A percentile compares a stretch with the other conserved stretches of the same genome.
Evolutionary conservation across 2,797 vertebrate species (phyloP).

Genomic region (Antennarius maculatus): DNA sequence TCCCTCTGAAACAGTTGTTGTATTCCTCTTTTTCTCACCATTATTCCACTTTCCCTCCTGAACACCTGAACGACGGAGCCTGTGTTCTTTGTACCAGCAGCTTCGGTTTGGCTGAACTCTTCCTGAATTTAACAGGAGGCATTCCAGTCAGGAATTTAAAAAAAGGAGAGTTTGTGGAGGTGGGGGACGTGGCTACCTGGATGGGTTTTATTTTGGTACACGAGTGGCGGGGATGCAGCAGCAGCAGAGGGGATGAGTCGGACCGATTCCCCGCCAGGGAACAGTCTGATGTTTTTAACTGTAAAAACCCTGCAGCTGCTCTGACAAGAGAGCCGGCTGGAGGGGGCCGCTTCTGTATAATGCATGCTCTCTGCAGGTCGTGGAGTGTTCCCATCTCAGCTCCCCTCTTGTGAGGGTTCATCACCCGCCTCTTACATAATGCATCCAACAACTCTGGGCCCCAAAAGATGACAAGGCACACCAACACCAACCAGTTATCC

Average conservation of each 20-base stretch:
- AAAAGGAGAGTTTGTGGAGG: slow-evolving; percentile 13
- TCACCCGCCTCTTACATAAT: slow-evolving; percentile 48
- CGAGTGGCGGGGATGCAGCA: not conserved
- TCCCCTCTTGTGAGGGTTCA: slow-evolving; percentile 41
- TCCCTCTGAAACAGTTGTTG: too few species aligned
- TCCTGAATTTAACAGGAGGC: slow-evolving; percentile 10
- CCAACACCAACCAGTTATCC: slow-evolving; percentile 16
- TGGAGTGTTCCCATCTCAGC: slow-evolving; percentile 25
- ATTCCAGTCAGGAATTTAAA: not conserved
- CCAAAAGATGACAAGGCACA: slow-evolving; percentile 19
- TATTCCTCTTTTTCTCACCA: too few species aligned
- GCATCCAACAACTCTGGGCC: slow-evolving; percentile 30
- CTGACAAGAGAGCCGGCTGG: slow-evolving; percentile 8
- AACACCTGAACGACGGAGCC: too few species aligned
- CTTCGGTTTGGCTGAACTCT: not conserved
- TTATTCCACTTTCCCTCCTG: too few species aligned
- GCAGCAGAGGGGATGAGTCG: slow-evolving; percentile 9
- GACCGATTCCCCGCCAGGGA: slow-evolving; percentile 11
- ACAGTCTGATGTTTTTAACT: slow-evolving; percentile 13
- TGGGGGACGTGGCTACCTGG: slow-evolving; percentile 26
- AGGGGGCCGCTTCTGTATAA: slow-evolving; percentile 30
- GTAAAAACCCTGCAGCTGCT: slow-evolving; percentile 21
- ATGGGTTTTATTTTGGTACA: slow-evolving; percentile 38
- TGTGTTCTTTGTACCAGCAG: too few species aligned
- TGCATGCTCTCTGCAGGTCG: slow-evolving; percentile 30